Conservation (phyloP, 1,140 invertebrate genomes). For the Himalopsyche phryganea region DNA sequence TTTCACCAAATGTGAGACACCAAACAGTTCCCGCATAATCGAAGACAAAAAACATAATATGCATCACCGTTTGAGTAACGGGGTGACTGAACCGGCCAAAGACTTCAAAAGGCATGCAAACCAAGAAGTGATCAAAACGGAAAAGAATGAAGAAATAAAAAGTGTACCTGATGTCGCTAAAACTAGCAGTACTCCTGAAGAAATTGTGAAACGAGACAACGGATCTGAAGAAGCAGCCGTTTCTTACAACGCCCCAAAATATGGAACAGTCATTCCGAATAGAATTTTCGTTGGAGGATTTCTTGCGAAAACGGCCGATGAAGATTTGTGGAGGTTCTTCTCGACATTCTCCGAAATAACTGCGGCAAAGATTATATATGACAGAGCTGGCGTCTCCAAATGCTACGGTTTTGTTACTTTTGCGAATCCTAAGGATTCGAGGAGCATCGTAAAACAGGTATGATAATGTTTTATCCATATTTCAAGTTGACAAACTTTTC, state of each 20-base stretch:
- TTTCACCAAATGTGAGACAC: constrained; percentile 28
- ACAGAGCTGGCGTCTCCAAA: constrained; percentile 90
- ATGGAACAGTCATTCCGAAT: constrained; percentile 83
- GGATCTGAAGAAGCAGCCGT: constrained; percentile 47
- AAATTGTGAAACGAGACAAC: constrained; percentile 1
- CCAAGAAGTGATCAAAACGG: constrained; percentile 32
- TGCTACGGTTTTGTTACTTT: constrained; percentile 96
- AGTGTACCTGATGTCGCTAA: background rate
- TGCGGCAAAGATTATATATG: constrained; percentile 90
- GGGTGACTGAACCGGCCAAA: constrained; percentile 13
- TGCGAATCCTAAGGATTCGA: constrained; percentile 54
- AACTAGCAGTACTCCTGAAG: background rate
- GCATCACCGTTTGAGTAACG: constrained; percentile 17
- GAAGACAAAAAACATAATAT: constrained; percentile 27
- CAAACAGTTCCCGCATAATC: constrained; percentile 27
- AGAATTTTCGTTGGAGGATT: constrained; percentile 95
- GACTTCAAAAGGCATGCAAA: background rate
- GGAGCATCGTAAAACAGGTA: constrained; percentile 50
- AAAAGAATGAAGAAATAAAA: constrained; percentile 41
- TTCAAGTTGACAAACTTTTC: too few species aligned
- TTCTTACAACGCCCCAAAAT: constrained; percentile 65
- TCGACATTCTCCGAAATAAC: constrained; percentile 87
- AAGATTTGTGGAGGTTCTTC: constrained; percentile 78
- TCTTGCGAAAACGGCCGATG: constrained; percentile 79
- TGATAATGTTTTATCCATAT: too few species aligned